Evolutionary conservation across 1,140 invertebrate species (phyloP).

Genomic region (Drosophila bocki): DNA sequence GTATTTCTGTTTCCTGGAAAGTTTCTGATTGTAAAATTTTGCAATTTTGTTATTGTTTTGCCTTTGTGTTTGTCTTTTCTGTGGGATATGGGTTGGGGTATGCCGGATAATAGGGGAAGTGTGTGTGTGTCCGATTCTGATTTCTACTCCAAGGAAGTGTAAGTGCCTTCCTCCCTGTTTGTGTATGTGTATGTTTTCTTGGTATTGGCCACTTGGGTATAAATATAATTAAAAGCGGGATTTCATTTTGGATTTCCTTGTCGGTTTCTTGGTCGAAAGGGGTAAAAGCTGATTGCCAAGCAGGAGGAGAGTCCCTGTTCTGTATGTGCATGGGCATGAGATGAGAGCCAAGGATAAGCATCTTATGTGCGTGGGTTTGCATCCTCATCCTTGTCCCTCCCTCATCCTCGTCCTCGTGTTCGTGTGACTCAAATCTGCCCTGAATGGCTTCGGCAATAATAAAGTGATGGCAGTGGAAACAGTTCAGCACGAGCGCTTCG

Average conservation of each 20-base stretch:
- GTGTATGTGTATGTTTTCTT: slow-evolving; percentile 23
- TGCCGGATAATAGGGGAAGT: not conserved
- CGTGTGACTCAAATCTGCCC: slow-evolving; percentile 36
- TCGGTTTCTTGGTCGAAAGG: slow-evolving; percentile 35
- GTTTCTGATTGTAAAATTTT: slow-evolving; percentile 21
- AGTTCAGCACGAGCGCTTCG: slow-evolving; percentile 41
- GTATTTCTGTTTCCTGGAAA: slow-evolving; percentile 7
- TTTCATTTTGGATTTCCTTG: slow-evolving; percentile 63
- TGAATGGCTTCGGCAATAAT: slow-evolving; percentile 50
- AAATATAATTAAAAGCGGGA: slow-evolving; percentile 78
- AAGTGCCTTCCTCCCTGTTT: not conserved
- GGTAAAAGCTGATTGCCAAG: slow-evolving; percentile 62
- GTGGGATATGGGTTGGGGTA: not conserved
- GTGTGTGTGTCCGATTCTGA: not conserved
- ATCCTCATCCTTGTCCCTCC: not conserved
- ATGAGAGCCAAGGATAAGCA: slow-evolving; percentile 61
- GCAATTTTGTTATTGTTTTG: slow-evolving; percentile 35
- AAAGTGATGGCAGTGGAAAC: slow-evolving; percentile 46
- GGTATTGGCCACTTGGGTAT: slow-evolving; percentile 73
- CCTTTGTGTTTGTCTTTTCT: slow-evolving; percentile 27
- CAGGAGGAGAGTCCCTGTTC: slow-evolving; percentile 18
- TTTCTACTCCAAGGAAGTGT: slow-evolving; percentile 11
- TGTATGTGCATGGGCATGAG: slow-evolving; percentile 18
- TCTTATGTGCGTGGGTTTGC: slow-evolving; percentile 41
- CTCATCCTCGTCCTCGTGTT: not conserved